A percentile compares a stretch with the other conserved stretches of the same genome.
These are phyloP conservation scores for Cantharis nigra DNA, from an alignment of 2,888 invertebrate species.

Conservation along the genomic window DNA sequence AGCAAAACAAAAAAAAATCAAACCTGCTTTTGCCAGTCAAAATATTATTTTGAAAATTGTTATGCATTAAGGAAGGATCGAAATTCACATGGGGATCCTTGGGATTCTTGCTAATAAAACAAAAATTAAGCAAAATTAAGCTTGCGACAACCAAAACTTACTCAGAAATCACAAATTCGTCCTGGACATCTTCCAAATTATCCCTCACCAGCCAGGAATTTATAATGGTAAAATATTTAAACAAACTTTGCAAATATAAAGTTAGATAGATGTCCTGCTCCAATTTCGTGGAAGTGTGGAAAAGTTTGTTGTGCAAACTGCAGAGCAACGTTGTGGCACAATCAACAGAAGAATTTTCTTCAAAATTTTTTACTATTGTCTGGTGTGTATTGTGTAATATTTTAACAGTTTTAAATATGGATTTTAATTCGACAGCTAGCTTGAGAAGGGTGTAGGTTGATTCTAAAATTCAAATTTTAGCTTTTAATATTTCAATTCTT, in stretches of 20 bases:
- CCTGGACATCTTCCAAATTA: slow-evolving; percentile 41
- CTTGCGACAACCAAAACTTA: slow-evolving; percentile 26
- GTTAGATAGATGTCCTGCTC: slow-evolving; percentile 50
- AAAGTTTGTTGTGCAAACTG: slow-evolving; percentile 42
- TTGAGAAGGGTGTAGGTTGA: slow-evolving; percentile 47
- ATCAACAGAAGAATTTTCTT: slow-evolving; percentile 32
- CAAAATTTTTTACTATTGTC: slow-evolving; percentile 39
- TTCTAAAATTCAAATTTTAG: slow-evolving; percentile 36
- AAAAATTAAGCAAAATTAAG: slow-evolving; percentile 2
- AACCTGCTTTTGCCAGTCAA: neutral
- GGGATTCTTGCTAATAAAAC: slow-evolving; percentile 16
- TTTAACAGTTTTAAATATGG: slow-evolving; percentile 43
- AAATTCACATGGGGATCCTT: slow-evolving; percentile 17
- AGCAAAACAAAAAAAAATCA: neutral
- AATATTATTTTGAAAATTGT: neutral
- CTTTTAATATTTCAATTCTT: too few relatives aligned
- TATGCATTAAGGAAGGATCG: neutral
- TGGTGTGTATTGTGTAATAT: slow-evolving; percentile 43
- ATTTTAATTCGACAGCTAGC: slow-evolving; percentile 40
- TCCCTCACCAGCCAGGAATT: slow-evolving; percentile 50
- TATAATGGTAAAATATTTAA: slow-evolving; percentile 48
- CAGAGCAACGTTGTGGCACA: slow-evolving; percentile 45
- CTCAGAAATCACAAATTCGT: slow-evolving; percentile 50
- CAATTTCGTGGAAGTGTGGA: slow-evolving; percentile 41
- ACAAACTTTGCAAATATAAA: slow-evolving; percentile 48